Evolutionary conservation across 1,140 invertebrate genomes (phyloP), one percentile per base, ranked within the genome.

Genomic region (Adelges cooleyi): DNA sequence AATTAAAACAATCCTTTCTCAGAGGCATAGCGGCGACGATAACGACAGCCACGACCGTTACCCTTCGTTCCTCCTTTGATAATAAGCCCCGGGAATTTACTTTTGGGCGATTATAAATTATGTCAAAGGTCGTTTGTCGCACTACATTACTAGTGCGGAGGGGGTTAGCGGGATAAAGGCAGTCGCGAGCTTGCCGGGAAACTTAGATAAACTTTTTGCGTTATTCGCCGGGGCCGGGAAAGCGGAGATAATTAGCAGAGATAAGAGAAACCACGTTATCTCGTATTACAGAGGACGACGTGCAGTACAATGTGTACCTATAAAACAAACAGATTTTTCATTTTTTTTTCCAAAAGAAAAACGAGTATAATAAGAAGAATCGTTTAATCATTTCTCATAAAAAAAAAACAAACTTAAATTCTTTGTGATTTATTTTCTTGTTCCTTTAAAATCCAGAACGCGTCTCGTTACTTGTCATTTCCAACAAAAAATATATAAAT

Each of bases 1-100:
- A 59, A 59, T 59, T 59, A 59, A 59, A 59, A 59, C 22, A 23
- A 59, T 59, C 54, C 40, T 59, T 59, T 59, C 54, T 59, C 52
- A 59, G 22, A 44, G 20, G 51, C 33, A 53, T 38, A 53, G 40
- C 38, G 38, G 44, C 25, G 27, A 38, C 51, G 20, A 53, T 22
- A 38, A 53, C 51, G 13, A 42, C 52, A 17, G 22, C 50, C 20
- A 42, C 22, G 13, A 44, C 40, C n/a, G 42, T 36, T 59, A 42
- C 38, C 38, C 54, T 44, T 42, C 54, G 13, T 38, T 11, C 44
- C 42, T 42, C 38, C 44, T 59, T 42, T 40, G 8, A 52, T 52
- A 53, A 53, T 53, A 53, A 53, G 8, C 54, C 0, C 40, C 25
- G 54, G 11, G 54, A 33, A 59, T 59, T 59, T 38, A 27, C 36